phyloP scores from a whole-genome alignment of 23 tunicate species.

The Ciona savignyi region DNA sequence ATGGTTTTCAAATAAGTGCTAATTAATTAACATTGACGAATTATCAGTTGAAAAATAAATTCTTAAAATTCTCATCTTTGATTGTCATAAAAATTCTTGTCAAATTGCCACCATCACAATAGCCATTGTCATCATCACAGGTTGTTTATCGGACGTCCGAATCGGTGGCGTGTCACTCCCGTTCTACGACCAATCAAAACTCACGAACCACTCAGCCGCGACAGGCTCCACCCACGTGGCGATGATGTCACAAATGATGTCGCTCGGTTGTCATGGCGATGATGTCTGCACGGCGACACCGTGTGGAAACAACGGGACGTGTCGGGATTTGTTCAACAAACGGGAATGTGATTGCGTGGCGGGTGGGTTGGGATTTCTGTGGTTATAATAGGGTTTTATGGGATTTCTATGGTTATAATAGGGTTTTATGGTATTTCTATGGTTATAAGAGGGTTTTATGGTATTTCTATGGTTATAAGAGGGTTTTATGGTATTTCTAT shows the following conservation, averaged over 20 bases:
- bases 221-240: background rate
- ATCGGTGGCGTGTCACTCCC: slow-evolving; percentile 30
- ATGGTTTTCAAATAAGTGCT: no score
- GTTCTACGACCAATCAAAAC: slow-evolving; percentile 17
- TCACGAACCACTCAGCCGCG: slow-evolving; percentile 13
- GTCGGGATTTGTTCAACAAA: slow-evolving; percentile 41
- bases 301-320: slow-evolving; percentile 50
- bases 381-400: no score
- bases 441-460: no score
- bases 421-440: no score
- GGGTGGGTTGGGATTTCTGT: slow-evolving; percentile 33
- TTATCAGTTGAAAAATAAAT: no score
- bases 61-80: no score
- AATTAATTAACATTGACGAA: no score
- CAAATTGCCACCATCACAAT: no score
- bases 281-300: slow-evolving; percentile 22
- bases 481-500: no score
- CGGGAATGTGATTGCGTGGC: slow-evolving; percentile 17
- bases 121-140: slow-evolving; percentile 11
- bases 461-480: no score
- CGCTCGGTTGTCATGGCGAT: slow-evolving; percentile 46
- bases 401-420: no score
- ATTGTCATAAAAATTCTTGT: no score
- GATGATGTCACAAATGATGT: background rate
- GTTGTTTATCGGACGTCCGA: slow-evolving; percentile 44